Evolutionary conservation across 2,113 vertebrate genomes (phyloP).

Genomic region (Lamprologus callipterus): DNA sequence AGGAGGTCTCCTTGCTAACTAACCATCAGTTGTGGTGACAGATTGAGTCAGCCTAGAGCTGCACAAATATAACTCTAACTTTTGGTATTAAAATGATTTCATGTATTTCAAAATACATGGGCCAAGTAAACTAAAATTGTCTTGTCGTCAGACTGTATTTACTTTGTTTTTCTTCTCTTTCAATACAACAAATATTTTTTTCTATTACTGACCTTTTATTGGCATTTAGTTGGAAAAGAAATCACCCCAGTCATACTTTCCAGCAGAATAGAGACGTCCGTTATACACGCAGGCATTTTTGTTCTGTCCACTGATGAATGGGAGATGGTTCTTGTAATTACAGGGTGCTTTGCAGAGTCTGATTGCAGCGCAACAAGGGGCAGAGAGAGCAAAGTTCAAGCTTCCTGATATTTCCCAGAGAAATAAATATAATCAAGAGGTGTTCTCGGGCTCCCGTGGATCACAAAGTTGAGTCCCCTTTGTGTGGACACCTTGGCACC

Average conservation of each 20-base stretch:
- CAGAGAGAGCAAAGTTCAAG: conserved; percentile 39
- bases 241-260: background rate
- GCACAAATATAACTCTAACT: background rate
- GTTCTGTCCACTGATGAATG: conserved; percentile 38
- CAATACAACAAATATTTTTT: background rate
- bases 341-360: conserved; percentile 36
- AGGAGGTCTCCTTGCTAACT: background rate
- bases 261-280: background rate
- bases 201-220: background rate
- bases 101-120: background rate
- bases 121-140: background rate
- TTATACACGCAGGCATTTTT: conserved; percentile 7
- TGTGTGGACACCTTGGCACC: conserved; percentile 12
- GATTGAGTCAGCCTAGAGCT: background rate
- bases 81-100: background rate
- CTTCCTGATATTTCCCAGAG: conserved; percentile 46
- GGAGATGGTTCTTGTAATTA: conserved; percentile 49
- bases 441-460: background rate
- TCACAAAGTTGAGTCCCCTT: conserved; percentile 9
- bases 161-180: background rate
- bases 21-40: background rate
- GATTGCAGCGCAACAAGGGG: conserved; percentile 39
- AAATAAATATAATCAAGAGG: conserved; percentile 56
- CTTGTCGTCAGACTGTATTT: background rate
- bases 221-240: background rate